phyloP scores from a whole-genome alignment of 2,797 vertebrate genomes.

The Enteromius trimaculatus region DNA sequence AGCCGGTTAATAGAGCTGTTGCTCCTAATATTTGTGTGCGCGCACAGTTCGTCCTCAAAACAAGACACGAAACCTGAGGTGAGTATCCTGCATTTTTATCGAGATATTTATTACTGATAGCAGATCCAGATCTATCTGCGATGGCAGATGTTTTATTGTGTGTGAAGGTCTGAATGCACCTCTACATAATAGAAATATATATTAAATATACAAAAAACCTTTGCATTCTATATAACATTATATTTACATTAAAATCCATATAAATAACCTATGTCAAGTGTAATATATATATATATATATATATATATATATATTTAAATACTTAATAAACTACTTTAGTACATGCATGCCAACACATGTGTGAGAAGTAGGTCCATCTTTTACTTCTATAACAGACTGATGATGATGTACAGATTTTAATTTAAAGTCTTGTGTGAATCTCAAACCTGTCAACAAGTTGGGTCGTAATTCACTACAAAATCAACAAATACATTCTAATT shows the following conservation, averaged over 20 bases:
- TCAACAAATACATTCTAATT: neutral
- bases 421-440: neutral
- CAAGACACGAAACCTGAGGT: constrained; percentile 76
- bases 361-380: neutral
- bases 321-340: neutral
- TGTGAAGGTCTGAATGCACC: neutral
- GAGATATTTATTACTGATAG: neutral
- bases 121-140: neutral
- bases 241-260: neutral
- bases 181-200: neutral
- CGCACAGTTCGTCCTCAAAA: constrained; percentile 65
- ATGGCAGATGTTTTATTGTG: neutral
- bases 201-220: neutral
- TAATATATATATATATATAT: too few species aligned
- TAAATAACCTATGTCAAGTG: neutral
- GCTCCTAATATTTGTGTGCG: constrained; percentile 70
- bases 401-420: neutral
- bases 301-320: neutral
- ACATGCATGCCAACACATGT: neutral
- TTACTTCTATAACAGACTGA: neutral
- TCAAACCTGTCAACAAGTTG: neutral
- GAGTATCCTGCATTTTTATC: constrained; percentile 54
- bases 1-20: constrained; percentile 68
- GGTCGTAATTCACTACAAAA: constrained; percentile 1
- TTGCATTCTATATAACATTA: neutral